Base-by-base conservation (phyloP, 2,888 invertebrate species). In the Drosophila fungiperda region DNA sequence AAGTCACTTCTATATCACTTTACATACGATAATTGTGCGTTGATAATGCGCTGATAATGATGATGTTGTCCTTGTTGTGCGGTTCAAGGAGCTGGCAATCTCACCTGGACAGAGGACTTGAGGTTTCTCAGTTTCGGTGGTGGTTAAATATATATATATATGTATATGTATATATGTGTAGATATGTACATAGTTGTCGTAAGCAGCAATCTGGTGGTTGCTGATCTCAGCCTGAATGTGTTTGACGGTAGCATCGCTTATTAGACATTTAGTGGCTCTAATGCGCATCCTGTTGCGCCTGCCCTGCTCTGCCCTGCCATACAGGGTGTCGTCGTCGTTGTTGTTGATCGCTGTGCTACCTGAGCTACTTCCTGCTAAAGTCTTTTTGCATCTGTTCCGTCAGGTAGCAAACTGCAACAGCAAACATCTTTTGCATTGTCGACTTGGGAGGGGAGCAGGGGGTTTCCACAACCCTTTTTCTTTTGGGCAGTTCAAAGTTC, bases 11-110 rank as follows among this genome's bases (percentile, higher is more conserved):
- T 53, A 87, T 87, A 85, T 89, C 87, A 64, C 84, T 83, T 90
- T 83, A 83, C 89, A 89, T 69, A 76, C 69, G 82, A 90, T 90
- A 85, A 85, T 89, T 90, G 90, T 89, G 71, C 83, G 89, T 85
- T 85, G 80, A 80, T 82, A 80, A 82, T 80, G 79, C 68, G 32
- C 68, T 67, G 80, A 80, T 83, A 76, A 80, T 83, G 72, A 71
- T 71, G 66, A 61, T 81, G 81, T 69, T 69, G 69, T 40, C 17
- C 38, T 58, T 38, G 42, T 20, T 40, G 64, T 49, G 60, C 53
- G 55, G 38, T 62, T 65, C 50, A 59, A 65, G 65, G 57, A 64
- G 52, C 48, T 65, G 23, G n/a, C 23, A 35, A 23, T 15, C 57
- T 78, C 67, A 76, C 62, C 76, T 76, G 76, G 78, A 45, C 54